Evolutionary conservation across 2,113 vertebrate genomes (phyloP).

Genomic region (pig (Sus scrofa)): DNA sequence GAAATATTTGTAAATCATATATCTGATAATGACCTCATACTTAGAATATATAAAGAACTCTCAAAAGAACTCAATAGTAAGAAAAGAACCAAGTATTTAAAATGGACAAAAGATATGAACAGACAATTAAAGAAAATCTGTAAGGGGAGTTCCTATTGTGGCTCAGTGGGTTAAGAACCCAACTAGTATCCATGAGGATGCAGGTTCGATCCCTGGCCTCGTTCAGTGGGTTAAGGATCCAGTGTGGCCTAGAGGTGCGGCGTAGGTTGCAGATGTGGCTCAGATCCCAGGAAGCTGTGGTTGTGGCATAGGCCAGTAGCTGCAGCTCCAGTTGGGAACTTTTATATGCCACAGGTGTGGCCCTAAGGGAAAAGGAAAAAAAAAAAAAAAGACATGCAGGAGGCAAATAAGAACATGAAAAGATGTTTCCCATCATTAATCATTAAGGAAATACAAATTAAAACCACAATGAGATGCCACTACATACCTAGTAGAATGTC

Average conservation of each 20-base stretch:
- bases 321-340: too few relatives aligned
- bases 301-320: too few relatives aligned
- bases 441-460: background rate
- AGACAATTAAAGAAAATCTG: background rate
- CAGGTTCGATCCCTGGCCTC: too few relatives aligned
- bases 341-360: too few relatives aligned
- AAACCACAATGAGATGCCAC: background rate
- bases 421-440: background rate
- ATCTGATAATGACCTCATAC: background rate
- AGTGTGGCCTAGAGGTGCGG: too few relatives aligned
- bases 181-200: too few relatives aligned
- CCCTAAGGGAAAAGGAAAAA: too few relatives aligned
- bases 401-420: slow-evolving; percentile 33
- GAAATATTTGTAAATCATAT: background rate
- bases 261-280: too few relatives aligned
- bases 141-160: too few relatives aligned
- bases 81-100: background rate
- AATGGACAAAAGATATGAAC: background rate
- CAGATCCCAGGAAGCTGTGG: too few relatives aligned
- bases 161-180: too few relatives aligned
- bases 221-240: too few relatives aligned
- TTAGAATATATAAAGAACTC: background rate
- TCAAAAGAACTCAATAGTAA: slow-evolving; percentile 47
- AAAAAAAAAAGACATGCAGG: background rate
- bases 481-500: background rate